These are phyloP conservation scores for Pyrgus malvae DNA, from an alignment of 2,888 invertebrate genomes.

Conservation along the genomic window DNA sequence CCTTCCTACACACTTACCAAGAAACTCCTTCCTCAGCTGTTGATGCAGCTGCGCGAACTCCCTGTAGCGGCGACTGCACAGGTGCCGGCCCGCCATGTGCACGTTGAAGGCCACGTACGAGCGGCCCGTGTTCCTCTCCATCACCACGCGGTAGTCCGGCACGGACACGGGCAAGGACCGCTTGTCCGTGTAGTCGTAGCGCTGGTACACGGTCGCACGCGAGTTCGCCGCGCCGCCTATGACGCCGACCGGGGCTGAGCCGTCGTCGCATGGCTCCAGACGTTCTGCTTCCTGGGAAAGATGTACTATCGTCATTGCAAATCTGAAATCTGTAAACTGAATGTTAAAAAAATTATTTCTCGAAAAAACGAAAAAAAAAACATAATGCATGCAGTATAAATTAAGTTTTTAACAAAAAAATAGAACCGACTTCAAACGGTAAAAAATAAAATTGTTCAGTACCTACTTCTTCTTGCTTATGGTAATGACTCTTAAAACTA, in stretches of 20 bases:
- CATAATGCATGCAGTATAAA: no score
- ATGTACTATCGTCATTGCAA: no score
- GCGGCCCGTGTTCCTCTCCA: constrained; percentile 92
- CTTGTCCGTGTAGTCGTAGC: constrained; percentile 97
- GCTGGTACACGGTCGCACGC: constrained; percentile 68
- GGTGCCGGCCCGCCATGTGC: constrained; percentile 98
- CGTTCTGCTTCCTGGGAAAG: constrained; percentile 88
- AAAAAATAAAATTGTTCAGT: no score
- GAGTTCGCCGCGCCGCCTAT: constrained; percentile 75
- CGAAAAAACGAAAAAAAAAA: no score
- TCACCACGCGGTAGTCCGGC: constrained; percentile 95
- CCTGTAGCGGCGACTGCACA: constrained; percentile 97
- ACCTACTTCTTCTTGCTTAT: no score
- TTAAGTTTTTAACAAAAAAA: no score
- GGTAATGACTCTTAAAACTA: no score
- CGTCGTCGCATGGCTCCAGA: constrained; percentile 91
- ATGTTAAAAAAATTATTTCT: no score
- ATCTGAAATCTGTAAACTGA: no score
- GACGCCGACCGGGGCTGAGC: constrained; percentile 67
- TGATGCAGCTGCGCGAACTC: constrained; percentile 96
- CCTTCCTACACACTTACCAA: constrained; percentile 75
- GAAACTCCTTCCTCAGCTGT: constrained; percentile 95
- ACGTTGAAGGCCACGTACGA: constrained; percentile 98
- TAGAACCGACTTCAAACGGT: no score
- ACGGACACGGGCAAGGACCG: constrained; percentile 93